Percentiles rank a stretch among this genome's conserved stretches.
phyloP scores from a whole-genome alignment of 2,797 vertebrate species.

The Benthosema pterotum region DNA sequence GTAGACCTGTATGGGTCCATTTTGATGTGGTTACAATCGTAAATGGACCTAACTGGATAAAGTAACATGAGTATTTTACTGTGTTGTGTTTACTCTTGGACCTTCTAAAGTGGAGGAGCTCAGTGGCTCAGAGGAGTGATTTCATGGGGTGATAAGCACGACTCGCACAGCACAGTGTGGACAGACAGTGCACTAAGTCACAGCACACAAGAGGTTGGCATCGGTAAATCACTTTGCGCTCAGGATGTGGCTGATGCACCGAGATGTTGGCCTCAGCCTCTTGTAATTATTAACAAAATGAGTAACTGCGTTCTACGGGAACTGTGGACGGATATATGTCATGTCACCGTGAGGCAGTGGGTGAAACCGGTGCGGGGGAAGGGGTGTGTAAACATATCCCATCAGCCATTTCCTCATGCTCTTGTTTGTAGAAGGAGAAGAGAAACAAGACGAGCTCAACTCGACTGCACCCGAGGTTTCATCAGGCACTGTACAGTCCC shows the following conservation, averaged over 20 bases:
- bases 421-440: slow-evolving; percentile 35
- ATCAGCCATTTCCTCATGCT: slow-evolving; percentile 40
- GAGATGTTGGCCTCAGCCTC: not conserved
- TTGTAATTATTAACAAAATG: slow-evolving; percentile 36
- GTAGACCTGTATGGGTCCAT: no score
- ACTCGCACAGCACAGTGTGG: no score
- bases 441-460: slow-evolving; percentile 21
- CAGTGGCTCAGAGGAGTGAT: slow-evolving; percentile 4
- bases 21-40: no score
- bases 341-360: not conserved
- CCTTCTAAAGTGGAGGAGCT: slow-evolving; percentile 41
- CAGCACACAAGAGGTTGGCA: no score
- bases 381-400: slow-evolving; percentile 44
- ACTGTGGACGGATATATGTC: slow-evolving; percentile 14
- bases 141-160: no score
- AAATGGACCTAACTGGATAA: no score
- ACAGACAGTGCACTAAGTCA: no score
- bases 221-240: not conserved
- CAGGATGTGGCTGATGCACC: slow-evolving; percentile 1
- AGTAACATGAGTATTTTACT: no score
- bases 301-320: slow-evolving; percentile 14
- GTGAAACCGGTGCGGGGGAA: slow-evolving; percentile 12
- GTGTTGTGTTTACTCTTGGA: slow-evolving; percentile 59
- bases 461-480: slow-evolving; percentile 12
- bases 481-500: slow-evolving; percentile 21